Conservation (phyloP, 1,140 invertebrate genomes). For the Idris sp. region DNA sequence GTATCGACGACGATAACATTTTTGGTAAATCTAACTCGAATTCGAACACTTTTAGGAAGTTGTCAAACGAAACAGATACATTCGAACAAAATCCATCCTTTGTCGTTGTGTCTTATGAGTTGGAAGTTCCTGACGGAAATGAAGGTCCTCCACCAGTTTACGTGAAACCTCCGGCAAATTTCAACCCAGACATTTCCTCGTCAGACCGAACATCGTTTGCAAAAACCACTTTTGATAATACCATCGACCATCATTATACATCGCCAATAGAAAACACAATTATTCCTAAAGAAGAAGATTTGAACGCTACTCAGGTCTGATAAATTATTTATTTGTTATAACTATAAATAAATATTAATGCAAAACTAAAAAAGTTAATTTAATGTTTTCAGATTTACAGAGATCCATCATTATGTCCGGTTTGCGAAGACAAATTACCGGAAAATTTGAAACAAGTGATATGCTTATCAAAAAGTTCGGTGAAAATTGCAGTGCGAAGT, state of each 20-base stretch:
- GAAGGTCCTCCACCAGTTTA: constrained; percentile 79
- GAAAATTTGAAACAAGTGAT: constrained; percentile 67
- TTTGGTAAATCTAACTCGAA: constrained; percentile 10
- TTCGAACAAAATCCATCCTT: constrained; percentile 66
- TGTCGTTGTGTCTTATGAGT: constrained; percentile 78
- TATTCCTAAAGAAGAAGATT: constrained; percentile 11
- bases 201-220: constrained; percentile 4
- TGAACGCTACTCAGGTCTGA: constrained; percentile 23
- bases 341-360: constrained; percentile 2
- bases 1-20: constrained; percentile 46
- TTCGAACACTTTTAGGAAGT: constrained; percentile 2
- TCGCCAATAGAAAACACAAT: constrained; percentile 33
- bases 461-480: constrained; percentile 67
- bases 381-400: too few species aligned
- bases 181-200: constrained; percentile 20
- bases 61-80: constrained; percentile 29
- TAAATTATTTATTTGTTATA: neutral
- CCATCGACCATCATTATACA: constrained; percentile 30
- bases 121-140: constrained; percentile 80
- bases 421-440: constrained; percentile 69
- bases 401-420: constrained; percentile 70
- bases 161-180: constrained; percentile 71
- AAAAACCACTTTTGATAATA: constrained; percentile 24
- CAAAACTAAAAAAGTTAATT: too few species aligned
- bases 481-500: constrained; percentile 72